phyloP scores from a whole-genome alignment of 2,113 vertebrate genomes.

The Psilopogon haemacephalus region DNA sequence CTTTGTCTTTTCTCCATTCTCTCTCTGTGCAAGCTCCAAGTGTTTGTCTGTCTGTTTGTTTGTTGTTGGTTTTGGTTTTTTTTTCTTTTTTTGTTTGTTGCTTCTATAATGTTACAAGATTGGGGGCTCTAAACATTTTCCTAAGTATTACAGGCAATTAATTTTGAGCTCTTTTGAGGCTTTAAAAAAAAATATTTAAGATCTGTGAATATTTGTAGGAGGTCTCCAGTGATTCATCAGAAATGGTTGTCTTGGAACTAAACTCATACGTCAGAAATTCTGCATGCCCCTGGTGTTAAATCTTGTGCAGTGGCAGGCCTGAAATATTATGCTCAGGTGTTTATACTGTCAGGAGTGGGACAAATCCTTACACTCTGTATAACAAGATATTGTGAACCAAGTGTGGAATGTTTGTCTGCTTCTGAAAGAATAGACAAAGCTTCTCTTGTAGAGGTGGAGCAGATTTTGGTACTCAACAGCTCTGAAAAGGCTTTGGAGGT shows the following conservation, averaged over 20 bases:
- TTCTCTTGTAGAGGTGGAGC: not conserved
- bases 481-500: not conserved
- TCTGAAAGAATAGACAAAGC: not conserved
- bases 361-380: not conserved
- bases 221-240: not conserved
- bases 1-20: not conserved
- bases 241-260: not conserved
- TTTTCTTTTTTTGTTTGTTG: no score
- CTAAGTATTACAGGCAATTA: not conserved
- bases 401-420: not conserved
- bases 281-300: not conserved
- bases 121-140: not conserved
- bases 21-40: not conserved
- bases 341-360: not conserved
- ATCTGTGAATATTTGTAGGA: not conserved
- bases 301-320: not conserved
- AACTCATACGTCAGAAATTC: not conserved
- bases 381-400: not conserved
- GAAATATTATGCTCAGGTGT: not conserved
- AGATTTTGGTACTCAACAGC: not conserved
- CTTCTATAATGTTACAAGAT: no score
- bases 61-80: not conserved
- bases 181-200: no score
- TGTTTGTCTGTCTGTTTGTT: no score
- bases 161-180: not conserved